These are phyloP conservation scores for Anguilla pacifica DNA, from an alignment of 2,797 vertebrate species.

Conservation along the genomic window DNA sequence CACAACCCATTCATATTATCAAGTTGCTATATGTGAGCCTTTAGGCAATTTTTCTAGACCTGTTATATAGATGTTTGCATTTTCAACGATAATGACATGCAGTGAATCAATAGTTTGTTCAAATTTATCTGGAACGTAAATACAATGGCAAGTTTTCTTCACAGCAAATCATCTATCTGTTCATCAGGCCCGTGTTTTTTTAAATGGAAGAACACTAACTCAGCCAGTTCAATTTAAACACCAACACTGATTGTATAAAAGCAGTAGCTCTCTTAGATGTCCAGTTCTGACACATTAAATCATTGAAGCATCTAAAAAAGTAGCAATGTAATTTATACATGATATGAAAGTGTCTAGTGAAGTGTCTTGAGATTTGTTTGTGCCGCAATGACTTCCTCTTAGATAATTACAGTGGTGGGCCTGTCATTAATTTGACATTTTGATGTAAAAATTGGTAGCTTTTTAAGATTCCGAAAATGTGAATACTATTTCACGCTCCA, in stretches of 20 bases:
- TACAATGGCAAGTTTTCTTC: background rate
- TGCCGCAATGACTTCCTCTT: conserved; percentile 56
- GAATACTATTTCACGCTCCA: background rate
- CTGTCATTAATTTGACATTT: conserved; percentile 56
- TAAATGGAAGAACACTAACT: background rate
- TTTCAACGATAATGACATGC: background rate
- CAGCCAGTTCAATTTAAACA: background rate
- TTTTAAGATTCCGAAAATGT: conserved; percentile 28
- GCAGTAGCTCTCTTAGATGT: background rate
- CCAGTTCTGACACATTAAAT: background rate
- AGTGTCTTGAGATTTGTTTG: conserved; percentile 45
- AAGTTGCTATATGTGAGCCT: background rate
- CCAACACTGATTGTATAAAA: background rate
- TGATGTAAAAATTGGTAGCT: conserved; percentile 44
- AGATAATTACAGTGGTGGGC: conserved; percentile 57
- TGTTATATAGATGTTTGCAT: background rate
- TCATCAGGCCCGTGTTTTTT: background rate
- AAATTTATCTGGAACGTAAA: background rate
- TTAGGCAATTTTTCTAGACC: background rate
- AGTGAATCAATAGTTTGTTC: background rate
- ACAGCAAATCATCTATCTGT: background rate
- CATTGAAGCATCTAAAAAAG: background rate
- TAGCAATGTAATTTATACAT: conserved; percentile 51
- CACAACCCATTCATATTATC: background rate
- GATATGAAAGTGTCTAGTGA: conserved; percentile 61